Evolutionary conservation across 2,113 vertebrate genomes (phyloP).

Genomic region (Pteropus alecto): DNA sequence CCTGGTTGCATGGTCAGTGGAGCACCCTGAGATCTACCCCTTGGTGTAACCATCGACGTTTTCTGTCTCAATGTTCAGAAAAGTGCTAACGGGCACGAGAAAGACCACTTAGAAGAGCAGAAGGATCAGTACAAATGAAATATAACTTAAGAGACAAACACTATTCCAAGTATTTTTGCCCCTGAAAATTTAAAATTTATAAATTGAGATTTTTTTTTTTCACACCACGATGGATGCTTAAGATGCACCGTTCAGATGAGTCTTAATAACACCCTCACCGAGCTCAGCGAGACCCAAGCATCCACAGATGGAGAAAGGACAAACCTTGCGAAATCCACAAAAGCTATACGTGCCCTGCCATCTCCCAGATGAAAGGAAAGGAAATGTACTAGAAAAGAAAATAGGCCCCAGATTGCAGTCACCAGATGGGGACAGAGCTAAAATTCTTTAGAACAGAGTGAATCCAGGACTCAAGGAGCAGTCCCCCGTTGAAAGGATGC

Average conservation of each 20-base stretch:
- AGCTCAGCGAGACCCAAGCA: no score
- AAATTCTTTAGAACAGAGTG: not conserved
- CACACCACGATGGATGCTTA: not conserved
- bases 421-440: not conserved
- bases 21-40: fast-evolving
- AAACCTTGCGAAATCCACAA: not conserved
- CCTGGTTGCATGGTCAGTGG: not conserved
- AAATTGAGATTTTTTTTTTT: not conserved
- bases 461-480: not conserved
- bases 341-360: not conserved
- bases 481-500: not conserved
- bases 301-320: not conserved
- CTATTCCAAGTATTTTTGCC: not conserved
- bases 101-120: not conserved
- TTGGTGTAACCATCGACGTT: not conserved
- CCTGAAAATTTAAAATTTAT: not conserved
- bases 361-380: not conserved
- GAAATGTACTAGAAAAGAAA: not conserved
- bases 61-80: not conserved
- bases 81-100: not conserved
- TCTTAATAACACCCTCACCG: no score
- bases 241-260: no score
- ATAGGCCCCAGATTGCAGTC: fast-evolving
- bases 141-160: not conserved
- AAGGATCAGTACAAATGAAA: not conserved